A percentile compares a stretch with the other conserved stretches of the same genome.
phyloP scores from a whole-genome alignment of 2,113 vertebrate genomes.

The Trachemys scripta region DNA sequence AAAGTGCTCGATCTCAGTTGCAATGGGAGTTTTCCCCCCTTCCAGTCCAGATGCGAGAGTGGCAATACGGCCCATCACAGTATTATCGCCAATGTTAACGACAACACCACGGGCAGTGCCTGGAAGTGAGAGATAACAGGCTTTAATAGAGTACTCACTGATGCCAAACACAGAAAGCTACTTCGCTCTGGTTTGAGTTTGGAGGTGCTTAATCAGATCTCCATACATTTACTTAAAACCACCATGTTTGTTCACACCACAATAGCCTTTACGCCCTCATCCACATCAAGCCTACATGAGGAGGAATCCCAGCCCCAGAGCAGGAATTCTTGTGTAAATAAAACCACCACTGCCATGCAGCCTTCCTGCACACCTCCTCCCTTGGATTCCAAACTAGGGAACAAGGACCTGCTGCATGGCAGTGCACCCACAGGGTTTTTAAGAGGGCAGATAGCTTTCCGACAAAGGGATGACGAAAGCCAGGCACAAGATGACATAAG shows the following conservation, averaged over 20 bases:
- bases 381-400: not conserved
- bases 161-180: not conserved
- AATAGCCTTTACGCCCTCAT: not conserved
- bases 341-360: not conserved
- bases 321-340: not conserved
- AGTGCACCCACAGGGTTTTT: not conserved
- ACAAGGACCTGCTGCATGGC: not conserved
- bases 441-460: not conserved
- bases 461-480: not conserved
- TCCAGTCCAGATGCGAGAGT: constrained; percentile 85
- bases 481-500: not conserved
- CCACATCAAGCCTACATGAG: not conserved
- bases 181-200: not conserved
- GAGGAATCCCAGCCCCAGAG: not conserved
- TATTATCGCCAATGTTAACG: constrained; percentile 85
- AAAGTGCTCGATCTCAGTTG: constrained; percentile 84
- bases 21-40: constrained; percentile 86
- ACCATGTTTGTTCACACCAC: not conserved
- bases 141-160: not conserved
- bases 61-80: constrained; percentile 87
- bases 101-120: constrained; percentile 86
- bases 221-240: not conserved
- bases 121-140: not conserved
- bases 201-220: not conserved
- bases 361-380: not conserved